Evolutionary conservation across 2,888 invertebrate genomes (phyloP).

Genomic region (Hirtodrosophila duncani): DNA sequence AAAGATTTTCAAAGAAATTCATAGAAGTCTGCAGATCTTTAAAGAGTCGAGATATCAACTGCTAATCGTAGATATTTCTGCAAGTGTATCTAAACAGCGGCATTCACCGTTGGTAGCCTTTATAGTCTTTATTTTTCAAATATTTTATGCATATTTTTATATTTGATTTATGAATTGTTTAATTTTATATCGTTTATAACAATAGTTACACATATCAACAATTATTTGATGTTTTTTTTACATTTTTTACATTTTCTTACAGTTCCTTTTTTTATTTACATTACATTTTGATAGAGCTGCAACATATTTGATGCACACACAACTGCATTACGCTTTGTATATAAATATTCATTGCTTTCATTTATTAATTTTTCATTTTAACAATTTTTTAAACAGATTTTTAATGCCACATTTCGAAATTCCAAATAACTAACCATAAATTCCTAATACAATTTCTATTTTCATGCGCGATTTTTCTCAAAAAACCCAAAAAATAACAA

Average conservation of each 20-base stretch:
- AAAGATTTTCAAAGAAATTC: no score
- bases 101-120: no score
- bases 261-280: conserved; percentile 30
- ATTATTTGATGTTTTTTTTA: conserved; percentile 59
- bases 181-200: conserved; percentile 55
- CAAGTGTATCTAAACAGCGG: no score
- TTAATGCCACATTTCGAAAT: conserved; percentile 25
- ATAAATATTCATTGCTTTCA: neutral
- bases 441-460: conserved; percentile 48
- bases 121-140: conserved; percentile 27
- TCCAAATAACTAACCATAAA: conserved; percentile 53
- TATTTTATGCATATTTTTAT: conserved; percentile 19
- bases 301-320: conserved; percentile 36
- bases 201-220: conserved; percentile 42
- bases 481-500: conserved; percentile 24
- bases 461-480: conserved; percentile 54
- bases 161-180: neutral
- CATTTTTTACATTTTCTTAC: conserved; percentile 46
- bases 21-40: no score
- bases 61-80: no score
- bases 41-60: no score
- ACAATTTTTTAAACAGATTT: conserved; percentile 7
- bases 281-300: conserved; percentile 52
- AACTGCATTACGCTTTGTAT: conserved; percentile 13
- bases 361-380: conserved; percentile 4